phyloP scores from a whole-genome alignment of 2,797 vertebrate genomes.

The Molossus alvarezi region DNA sequence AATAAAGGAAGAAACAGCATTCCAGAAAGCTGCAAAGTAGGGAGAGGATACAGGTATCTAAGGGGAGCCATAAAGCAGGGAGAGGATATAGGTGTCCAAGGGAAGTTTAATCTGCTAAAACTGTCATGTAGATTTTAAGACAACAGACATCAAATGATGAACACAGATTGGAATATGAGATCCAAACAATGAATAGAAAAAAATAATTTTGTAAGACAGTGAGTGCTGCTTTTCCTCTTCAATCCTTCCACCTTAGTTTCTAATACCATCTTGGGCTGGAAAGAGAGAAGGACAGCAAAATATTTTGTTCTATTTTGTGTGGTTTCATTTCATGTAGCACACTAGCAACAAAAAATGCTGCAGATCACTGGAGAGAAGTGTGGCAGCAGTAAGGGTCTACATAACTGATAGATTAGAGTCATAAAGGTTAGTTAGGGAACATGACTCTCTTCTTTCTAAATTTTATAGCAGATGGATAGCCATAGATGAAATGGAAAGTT shows the following conservation, averaged over 20 bases:
- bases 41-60: not conserved
- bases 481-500: not conserved
- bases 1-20: not conserved
- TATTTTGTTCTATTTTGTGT: not conserved
- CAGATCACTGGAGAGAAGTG: not conserved
- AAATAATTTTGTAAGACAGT: not conserved
- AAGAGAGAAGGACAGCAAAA: not conserved
- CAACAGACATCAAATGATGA: not conserved
- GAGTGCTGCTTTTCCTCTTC: not conserved
- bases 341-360: not conserved
- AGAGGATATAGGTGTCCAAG: not conserved
- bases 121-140: conserved; percentile 12
- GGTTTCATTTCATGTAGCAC: not conserved
- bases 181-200: conserved; percentile 14
- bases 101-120: not conserved
- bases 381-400: not conserved
- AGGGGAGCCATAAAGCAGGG: not conserved
- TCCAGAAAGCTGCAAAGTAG: not conserved
- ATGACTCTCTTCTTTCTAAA: not conserved
- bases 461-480: not conserved
- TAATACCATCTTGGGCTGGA: not conserved
- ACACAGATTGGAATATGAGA: not conserved
- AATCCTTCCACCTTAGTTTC: not conserved
- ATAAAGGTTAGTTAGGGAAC: not conserved
- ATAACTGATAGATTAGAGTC: not conserved